Percentiles rank a stretch among this genome's conserved stretches.
Evolutionary conservation across 37 sponge, comb jelly and placozoan genomes (phyloP).

Genomic region (Aplysina aerophoba): DNA sequence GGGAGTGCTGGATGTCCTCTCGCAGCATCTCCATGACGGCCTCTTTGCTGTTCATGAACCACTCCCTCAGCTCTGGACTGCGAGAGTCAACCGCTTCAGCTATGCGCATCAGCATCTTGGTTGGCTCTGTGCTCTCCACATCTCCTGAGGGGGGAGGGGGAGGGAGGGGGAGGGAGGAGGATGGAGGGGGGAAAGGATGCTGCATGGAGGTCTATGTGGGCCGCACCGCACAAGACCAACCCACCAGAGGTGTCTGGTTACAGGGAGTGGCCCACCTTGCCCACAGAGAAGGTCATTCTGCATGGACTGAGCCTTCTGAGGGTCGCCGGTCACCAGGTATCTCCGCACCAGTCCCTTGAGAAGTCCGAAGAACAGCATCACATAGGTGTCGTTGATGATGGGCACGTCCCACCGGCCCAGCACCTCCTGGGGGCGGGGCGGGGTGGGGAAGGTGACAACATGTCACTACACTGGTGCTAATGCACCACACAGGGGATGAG

Average conservation of each 20-base stretch:
- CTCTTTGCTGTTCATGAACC: conserved; percentile 58
- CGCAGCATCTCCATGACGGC: conserved; percentile 64
- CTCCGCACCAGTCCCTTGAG: conserved; percentile 74
- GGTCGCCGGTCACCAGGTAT: conserved; percentile 38
- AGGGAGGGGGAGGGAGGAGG: conserved; percentile 5
- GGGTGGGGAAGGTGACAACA: not conserved
- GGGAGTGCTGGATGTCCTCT: conserved; percentile 25
- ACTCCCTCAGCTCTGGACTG: conserved; percentile 51
- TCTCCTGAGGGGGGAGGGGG: conserved; percentile 49
- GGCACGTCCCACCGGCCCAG: conserved; percentile 82
- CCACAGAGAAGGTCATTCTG: conserved; percentile 93
- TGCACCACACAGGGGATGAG: too few relatives aligned
- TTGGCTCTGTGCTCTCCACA: conserved; percentile 91
- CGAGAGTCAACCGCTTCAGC: conserved; percentile 78
- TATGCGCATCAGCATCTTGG: conserved; percentile 83
- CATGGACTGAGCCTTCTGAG: conserved; percentile 74
- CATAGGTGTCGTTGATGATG: conserved; percentile 83
- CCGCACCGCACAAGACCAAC: not conserved
- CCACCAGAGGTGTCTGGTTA: too few relatives aligned
- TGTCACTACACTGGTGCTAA: too few relatives aligned
- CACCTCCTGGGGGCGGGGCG: conserved; percentile 62
- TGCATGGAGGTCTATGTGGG: not conserved
- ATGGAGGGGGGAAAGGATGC: not conserved
- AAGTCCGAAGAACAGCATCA: conserved; percentile 90
- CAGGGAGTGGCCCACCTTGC: conserved; percentile 75